phyloP scores from a whole-genome alignment of 2,113 vertebrate species.

The Galbula dea region DNA sequence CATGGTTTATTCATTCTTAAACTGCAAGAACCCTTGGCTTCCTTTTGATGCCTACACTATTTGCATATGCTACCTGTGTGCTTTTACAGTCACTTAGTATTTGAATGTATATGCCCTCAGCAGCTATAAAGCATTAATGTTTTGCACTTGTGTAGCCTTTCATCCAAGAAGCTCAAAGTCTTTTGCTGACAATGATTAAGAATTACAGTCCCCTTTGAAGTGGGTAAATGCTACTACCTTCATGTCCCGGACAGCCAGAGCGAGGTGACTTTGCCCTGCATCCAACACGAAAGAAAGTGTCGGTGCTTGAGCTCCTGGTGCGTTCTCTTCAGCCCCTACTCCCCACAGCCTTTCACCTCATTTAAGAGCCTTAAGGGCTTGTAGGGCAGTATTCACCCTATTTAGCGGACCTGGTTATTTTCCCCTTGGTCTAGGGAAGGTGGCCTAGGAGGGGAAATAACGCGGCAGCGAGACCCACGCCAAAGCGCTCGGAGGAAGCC shows the following conservation, averaged over 20 bases:
- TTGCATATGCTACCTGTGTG: conserved; percentile 38
- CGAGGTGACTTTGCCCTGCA: neutral
- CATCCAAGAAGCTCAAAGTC: conserved; percentile 24
- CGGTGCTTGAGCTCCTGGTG: neutral
- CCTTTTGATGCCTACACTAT: conserved; percentile 49
- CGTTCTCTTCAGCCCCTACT: neutral
- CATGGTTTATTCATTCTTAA: conserved; percentile 53
- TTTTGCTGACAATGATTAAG: conserved; percentile 8
- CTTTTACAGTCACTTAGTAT: conserved; percentile 28
- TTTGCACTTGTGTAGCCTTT: conserved; percentile 63
- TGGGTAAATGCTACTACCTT: neutral
- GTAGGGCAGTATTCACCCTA: neutral
- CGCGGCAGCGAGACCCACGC: neutral
- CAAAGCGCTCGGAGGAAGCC: neutral
- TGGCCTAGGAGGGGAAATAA: neutral
- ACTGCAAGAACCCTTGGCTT: neutral
- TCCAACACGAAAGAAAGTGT: rapidly evolving
- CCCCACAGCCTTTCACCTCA: rapidly evolving
- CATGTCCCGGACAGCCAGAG: neutral
- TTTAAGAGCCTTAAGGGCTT: rapidly evolving
- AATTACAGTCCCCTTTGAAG: conserved; percentile 36
- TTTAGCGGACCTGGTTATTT: neutral
- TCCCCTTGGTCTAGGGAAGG: neutral
- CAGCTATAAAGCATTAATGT: conserved; percentile 32
- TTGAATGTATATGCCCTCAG: conserved; percentile 47